Conservation (phyloP, 2,888 invertebrate genomes). For the Orthosia gracilis region DNA sequence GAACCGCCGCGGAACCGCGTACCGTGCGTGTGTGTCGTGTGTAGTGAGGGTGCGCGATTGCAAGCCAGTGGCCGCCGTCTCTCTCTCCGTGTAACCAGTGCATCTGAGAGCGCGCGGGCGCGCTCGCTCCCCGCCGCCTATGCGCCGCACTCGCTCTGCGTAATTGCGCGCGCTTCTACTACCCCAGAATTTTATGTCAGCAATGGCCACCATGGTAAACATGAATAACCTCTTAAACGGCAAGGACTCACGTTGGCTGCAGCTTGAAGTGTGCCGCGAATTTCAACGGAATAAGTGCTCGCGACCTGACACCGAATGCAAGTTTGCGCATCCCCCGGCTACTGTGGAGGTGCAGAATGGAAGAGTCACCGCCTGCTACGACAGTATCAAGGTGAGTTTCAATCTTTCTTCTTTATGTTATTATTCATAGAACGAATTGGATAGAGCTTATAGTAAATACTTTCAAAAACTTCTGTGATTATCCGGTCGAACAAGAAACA, state of each 20-base stretch:
- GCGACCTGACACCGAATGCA: slow-evolving; percentile 99
- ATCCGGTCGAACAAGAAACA: slow-evolving; percentile 78
- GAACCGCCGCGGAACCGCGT: slow-evolving; percentile 75
- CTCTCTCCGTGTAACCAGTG: slow-evolving; percentile 80
- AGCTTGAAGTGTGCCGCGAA: slow-evolving; percentile 99
- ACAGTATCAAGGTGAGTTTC: slow-evolving; percentile 99
- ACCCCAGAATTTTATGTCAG: slow-evolving; percentile 82
- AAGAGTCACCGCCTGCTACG: slow-evolving; percentile 99
- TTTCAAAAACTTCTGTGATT: slow-evolving; percentile 73
- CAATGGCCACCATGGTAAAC: slow-evolving; percentile 97
- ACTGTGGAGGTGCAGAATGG: slow-evolving; percentile 99
- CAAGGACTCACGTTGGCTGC: slow-evolving; percentile 99
- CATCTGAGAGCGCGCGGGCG: slow-evolving; percentile 86
- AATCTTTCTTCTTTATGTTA: slow-evolving; percentile 1
- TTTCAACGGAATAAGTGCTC: slow-evolving; percentile 99
- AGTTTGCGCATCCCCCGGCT: slow-evolving; percentile 99
- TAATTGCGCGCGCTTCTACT: slow-evolving; percentile 85
- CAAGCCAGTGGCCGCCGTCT: slow-evolving; percentile 72
- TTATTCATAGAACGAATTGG: not conserved
- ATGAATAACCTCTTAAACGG: slow-evolving; percentile 99
- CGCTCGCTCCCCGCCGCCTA: slow-evolving; percentile 87
- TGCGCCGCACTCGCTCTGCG: slow-evolving; percentile 89
- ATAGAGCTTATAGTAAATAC: slow-evolving; percentile 39
- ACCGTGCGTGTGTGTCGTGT: slow-evolving; percentile 82
- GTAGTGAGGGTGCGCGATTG: slow-evolving; percentile 82